Base-by-base conservation (phyloP, 2,888 invertebrate species). In the Magallana nippona region DNA sequence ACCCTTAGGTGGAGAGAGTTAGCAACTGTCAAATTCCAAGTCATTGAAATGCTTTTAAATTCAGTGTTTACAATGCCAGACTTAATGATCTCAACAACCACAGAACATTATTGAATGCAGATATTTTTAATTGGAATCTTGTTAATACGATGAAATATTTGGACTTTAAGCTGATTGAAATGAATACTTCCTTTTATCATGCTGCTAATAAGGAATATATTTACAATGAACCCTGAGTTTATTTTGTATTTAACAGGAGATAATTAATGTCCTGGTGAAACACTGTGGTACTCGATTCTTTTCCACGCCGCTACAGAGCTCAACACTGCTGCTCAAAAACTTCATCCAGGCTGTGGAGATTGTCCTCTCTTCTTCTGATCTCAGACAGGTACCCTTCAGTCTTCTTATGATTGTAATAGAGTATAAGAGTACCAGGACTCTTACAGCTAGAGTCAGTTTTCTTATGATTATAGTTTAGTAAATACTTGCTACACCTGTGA, bases 271-370 rank as follows among this genome's bases (percentile, higher is more conserved):
- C 5, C 96, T 97, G 82, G 95, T 98, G 19, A 96, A 96, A 89
- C 96, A 96, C 92, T 95, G 98, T 91, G 98, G 98, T 44, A 96
- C 98, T 17, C 95, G 97, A 82, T 97, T 98, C 94, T 96, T 98
- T 88, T 97, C 98, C 71, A 95, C 98, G 57, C 96, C 97, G 87
- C 95, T 98, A 78, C 98, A 98, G 63, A 98, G 98, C 0, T 97
- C 97, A 91, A 97, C 98, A 1, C 95, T 98, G 83, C 95, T 99
- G 1, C 95, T 98, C 81, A 95, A 98, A 83, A 98, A 98, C 95
- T 96, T 98, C 91, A 97, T 98, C 58, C 97, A 97, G 92, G 98
- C 98, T 11, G 97, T 98, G 88, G 97, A 97, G 77, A 96, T 97
- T 27, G 96, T 98, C 87, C 95, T 98, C 85, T 97, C 97, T 90